A percentile compares a stretch with the other conserved stretches of the same genome.
Conservation (phyloP, 2,797 vertebrate genomes). For the Alca torda region DNA sequence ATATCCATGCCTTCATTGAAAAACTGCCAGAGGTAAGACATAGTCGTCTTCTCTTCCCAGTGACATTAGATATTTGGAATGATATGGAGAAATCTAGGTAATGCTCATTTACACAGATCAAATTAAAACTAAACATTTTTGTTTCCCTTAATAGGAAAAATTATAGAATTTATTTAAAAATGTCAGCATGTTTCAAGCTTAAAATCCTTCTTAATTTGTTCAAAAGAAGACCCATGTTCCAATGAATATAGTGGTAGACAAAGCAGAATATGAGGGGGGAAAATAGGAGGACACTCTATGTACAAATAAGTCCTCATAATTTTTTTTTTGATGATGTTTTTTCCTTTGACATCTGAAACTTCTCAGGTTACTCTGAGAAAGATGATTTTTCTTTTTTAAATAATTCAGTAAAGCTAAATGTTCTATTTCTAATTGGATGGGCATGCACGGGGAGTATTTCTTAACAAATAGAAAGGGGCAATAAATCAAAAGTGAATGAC, state of each 20-base stretch:
- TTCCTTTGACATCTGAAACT: background rate
- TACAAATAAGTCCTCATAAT: background rate
- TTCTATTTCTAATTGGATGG: background rate
- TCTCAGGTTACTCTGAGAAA: background rate
- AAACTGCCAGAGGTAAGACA: conserved; percentile 75
- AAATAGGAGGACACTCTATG: background rate
- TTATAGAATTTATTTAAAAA: background rate
- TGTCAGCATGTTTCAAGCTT: background rate
- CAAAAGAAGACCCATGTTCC: background rate
- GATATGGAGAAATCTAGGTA: background rate
- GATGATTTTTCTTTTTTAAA: background rate
- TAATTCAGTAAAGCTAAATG: background rate
- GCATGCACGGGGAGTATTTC: background rate
- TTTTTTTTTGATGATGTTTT: background rate
- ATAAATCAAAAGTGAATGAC: background rate
- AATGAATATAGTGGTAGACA: background rate
- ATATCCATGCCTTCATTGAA: conserved; percentile 79
- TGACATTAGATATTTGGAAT: background rate
- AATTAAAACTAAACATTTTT: background rate
- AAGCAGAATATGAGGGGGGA: background rate
- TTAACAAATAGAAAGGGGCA: background rate
- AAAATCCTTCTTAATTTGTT: background rate
- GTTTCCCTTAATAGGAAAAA: background rate
- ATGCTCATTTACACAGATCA: background rate
- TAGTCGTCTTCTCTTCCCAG: background rate